phyloP scores from a whole-genome alignment of 2,888 invertebrate species.

The Unio pictorum region DNA sequence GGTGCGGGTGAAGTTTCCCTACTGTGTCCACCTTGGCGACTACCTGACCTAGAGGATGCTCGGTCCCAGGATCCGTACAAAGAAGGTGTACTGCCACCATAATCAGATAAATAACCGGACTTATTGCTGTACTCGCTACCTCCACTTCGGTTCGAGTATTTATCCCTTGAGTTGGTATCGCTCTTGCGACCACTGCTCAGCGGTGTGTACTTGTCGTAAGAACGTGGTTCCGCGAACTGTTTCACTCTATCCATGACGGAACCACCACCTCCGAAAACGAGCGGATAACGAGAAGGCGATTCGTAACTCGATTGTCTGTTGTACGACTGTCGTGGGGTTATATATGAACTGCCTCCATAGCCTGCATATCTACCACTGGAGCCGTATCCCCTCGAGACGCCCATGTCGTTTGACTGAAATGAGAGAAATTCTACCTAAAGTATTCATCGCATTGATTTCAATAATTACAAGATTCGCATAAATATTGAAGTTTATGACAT shows the following conservation, averaged over 20 bases:
- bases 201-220: slow-evolving; percentile 46
- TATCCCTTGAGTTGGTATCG: slow-evolving; percentile 35
- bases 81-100: slow-evolving; percentile 57
- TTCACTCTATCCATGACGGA: slow-evolving; percentile 54
- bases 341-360: slow-evolving; percentile 23
- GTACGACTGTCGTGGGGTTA: slow-evolving; percentile 20
- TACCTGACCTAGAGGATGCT: slow-evolving; percentile 51
- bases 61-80: slow-evolving; percentile 61
- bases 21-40: slow-evolving; percentile 55
- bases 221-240: slow-evolving; percentile 29
- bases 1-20: slow-evolving; percentile 61
- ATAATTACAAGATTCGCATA: no score
- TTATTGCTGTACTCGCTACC: slow-evolving; percentile 52
- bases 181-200: slow-evolving; percentile 37
- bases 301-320: slow-evolving; percentile 40
- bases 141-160: slow-evolving; percentile 43
- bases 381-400: slow-evolving; percentile 57
- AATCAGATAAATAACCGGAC: slow-evolving; percentile 64
- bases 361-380: slow-evolving; percentile 25
- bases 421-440: slow-evolving; percentile 2
- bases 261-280: slow-evolving; percentile 14
- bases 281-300: slow-evolving; percentile 14
- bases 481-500: no score
- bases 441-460: no score
- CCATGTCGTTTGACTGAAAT: slow-evolving; percentile 63